Percentiles rank a stretch among this genome's conserved stretches.
Evolutionary conservation across 2,113 vertebrate species (phyloP).

Genomic region (Hystrix cristata): DNA sequence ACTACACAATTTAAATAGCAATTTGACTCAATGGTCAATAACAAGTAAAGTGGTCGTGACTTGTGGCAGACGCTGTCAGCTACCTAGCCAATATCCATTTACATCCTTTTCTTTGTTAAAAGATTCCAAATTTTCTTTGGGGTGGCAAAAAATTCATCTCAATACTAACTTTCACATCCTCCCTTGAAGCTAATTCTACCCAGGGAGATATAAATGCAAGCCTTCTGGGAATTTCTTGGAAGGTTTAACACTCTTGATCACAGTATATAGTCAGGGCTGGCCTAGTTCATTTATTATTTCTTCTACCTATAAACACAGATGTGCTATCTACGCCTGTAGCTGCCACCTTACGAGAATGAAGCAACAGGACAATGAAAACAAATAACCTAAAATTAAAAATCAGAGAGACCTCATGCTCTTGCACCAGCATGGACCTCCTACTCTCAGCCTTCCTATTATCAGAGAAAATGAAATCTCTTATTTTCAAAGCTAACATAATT

Average conservation of each 20-base stretch:
- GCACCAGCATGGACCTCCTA: neutral
- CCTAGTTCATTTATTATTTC: neutral
- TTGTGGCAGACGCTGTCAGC: neutral
- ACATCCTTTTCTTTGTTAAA: neutral
- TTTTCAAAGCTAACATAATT: constrained; percentile 16
- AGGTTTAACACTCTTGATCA: constrained; percentile 16
- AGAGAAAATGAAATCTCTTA: constrained; percentile 35
- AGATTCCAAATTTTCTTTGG: constrained; percentile 57
- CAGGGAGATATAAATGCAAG: neutral
- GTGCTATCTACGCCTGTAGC: neutral
- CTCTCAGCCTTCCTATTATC: neutral
- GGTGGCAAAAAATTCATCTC: neutral
- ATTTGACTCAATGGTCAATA: constrained; percentile 46
- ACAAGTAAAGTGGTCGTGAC: neutral
- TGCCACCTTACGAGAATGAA: neutral
- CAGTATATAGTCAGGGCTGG: neutral
- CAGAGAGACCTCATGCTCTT: neutral
- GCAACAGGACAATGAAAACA: neutral
- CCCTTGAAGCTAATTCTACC: neutral
- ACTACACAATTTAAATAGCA: neutral
- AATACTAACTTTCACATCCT: constrained; percentile 16
- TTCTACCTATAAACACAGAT: neutral
- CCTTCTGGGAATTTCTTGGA: neutral
- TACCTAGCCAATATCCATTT: neutral
- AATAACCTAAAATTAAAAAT: neutral